These are phyloP conservation scores for Ibycter americanus DNA, from an alignment of 2,797 vertebrate species.

Conservation along the genomic window DNA sequence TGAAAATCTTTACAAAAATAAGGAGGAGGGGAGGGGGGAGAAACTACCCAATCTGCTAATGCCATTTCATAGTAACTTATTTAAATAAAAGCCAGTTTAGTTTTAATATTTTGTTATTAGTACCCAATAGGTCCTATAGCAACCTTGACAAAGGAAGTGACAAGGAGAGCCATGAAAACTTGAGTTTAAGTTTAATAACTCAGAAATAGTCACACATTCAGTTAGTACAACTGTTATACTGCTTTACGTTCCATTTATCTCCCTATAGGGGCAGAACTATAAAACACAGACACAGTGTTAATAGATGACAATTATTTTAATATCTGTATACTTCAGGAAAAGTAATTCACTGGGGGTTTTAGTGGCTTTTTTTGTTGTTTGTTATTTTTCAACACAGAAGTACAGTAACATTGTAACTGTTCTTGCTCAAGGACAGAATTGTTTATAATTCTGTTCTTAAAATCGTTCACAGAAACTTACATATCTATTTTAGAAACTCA, in stretches of 20 bases:
- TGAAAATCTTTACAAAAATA: background rate
- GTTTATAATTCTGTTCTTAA: background rate
- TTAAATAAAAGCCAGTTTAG: background rate
- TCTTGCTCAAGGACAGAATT: background rate
- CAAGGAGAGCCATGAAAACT: background rate
- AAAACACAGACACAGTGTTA: background rate
- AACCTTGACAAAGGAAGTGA: background rate
- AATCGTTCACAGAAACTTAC: background rate
- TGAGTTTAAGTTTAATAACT: background rate
- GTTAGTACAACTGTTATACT: background rate
- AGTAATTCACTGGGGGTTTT: background rate
- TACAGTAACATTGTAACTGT: background rate
- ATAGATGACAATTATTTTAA: background rate
- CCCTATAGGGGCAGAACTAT: background rate
- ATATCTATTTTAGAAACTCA: background rate
- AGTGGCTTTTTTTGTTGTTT: rapidly evolving
- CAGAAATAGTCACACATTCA: background rate
- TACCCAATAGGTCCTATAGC: background rate
- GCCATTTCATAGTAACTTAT: background rate
- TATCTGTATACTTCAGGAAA: background rate
- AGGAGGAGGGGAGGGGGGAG: rapidly evolving
- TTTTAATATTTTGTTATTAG: background rate
- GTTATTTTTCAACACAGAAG: background rate
- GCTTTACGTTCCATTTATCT: background rate
- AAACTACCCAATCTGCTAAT: background rate